Evolutionary conservation across 2,113 vertebrate genomes (phyloP), one percentile per base, ranked within the genome.

Genomic region (human (Homo sapiens)): DNA sequence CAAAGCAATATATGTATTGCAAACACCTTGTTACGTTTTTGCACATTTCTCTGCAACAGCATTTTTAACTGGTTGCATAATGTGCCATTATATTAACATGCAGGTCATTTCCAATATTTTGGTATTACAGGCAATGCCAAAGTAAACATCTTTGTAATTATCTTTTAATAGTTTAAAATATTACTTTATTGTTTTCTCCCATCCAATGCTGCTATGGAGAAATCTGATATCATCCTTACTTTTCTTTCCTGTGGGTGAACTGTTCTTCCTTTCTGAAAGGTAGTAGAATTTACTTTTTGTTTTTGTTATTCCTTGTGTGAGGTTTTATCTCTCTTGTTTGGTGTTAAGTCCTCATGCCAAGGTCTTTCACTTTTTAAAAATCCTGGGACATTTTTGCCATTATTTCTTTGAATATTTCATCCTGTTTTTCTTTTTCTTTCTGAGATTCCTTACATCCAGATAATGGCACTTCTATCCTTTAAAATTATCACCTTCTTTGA

Each of bases 381-480:
- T 40, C 40, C 38, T 52, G 4, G 40, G 2, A 30, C 8, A 76
- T 30, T 86, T 82, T 89, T 82, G 72, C 50, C 20, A 85, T 59
- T 85, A 48, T 55, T 93, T 90, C 23, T 95, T 96, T 61, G 94
- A 86, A 82, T 73, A 45, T 17, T 59, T 78, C 32, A 43, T 78
- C 7, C 5, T 18, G 22, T 52, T 38, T 91, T 93, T 87, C 35
- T 79, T 45, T 52, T 88, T 83, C 48, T 78, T 73, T 18, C n/a
- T 45, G 27, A 80, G 78, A 59, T 22, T 64, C 66, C 79, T 45
- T 50, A 4, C 35, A 30, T 78, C 35, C 35, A 66, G 64, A 25
- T 43, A 85, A 85, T 5, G 2, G 12, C 17, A 59, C 18, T 48
- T 94, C 17, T 23, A 32, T 61, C 48, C 25, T 40, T n/a, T 20